Conservation (phyloP, 2,888 invertebrate genomes). For the Didymodactylos carnosus region DNA sequence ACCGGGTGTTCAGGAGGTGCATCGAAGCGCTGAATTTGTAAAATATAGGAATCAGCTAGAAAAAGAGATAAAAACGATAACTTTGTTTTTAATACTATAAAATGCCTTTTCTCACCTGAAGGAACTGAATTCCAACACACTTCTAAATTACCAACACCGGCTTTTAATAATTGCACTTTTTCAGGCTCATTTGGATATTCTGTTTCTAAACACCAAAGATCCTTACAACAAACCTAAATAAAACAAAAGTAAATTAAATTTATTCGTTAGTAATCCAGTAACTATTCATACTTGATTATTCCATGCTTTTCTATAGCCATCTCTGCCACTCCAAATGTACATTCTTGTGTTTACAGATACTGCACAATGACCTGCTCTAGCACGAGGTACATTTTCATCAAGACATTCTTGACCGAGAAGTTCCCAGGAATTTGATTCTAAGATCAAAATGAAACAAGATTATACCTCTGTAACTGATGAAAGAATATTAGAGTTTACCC, state of each 20-base stretch:
- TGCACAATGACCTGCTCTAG: constrained; percentile 89
- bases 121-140: constrained; percentile 77
- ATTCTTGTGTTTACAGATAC: constrained; percentile 80
- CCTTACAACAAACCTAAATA: constrained; percentile 54
- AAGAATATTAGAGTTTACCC: background rate
- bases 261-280: background rate
- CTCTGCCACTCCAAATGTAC: constrained; percentile 97
- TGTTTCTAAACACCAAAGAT: constrained; percentile 79
- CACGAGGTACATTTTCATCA: constrained; percentile 74
- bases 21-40: constrained; percentile 62
- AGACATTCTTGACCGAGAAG: constrained; percentile 59
- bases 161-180: constrained; percentile 73
- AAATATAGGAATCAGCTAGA: constrained; percentile 59
- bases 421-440: constrained; percentile 76
- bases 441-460: background rate
- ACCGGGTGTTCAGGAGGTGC: constrained; percentile 22
- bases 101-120: constrained; percentile 34
- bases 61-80: background rate
- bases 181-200: constrained; percentile 73
- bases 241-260: background rate
- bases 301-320: constrained; percentile 97
- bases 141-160: constrained; percentile 77
- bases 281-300: constrained; percentile 69
- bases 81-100: background rate
- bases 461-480: background rate